Evolutionary conservation across 2,888 invertebrate species (phyloP), one percentile per base, ranked within the genome.

Genomic region (Malachius bipustulatus): DNA sequence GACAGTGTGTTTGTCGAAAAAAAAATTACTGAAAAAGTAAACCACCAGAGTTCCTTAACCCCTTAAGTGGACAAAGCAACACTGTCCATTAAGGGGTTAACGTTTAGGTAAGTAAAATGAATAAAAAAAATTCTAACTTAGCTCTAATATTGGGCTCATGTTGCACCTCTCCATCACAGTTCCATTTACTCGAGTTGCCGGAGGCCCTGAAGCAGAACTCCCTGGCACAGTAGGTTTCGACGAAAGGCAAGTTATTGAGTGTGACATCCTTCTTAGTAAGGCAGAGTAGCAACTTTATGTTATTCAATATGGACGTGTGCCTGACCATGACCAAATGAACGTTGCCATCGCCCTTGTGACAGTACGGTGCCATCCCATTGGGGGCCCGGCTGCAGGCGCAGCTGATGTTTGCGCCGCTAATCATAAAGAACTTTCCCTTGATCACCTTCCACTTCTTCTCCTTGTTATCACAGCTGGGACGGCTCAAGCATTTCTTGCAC

Each of bases 101-200:
- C n/a, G n/a, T 33, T 10, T 9, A 37, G 6, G 35, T 16, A 30
- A 2, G 16, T 16, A 10, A 30, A 13, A 16, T 29, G n/a, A n/a
- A n/a, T n/a, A n/a, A n/a, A n/a, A n/a, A 16, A 30, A 30, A 32
- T 15, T 45, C 50, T 55, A 55, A 73, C 75, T 70, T 72, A 57
- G 79, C 75, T 45, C 70, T 69, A 33, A 82, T 66, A 52, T 73
- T 70, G 26, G 74, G 67, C 50, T 75, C 72, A 37, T 66, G 65
- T 36, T 81, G 67, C 19, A 82, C 66, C 60, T 85, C 84, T 10
- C 84, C 84, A 62, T 85, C 84, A 63, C 83, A 83, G 55, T 84
- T 84, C 84, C 84, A 85, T 26, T 76, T 72, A 49, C 82, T 82
- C 26, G 50, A 51, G 14, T 47, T 50, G 38, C 54, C 54, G 26